Evolutionary conservation across 2,888 invertebrate species (phyloP).

Genomic region (Cerceris ruficornis): DNA sequence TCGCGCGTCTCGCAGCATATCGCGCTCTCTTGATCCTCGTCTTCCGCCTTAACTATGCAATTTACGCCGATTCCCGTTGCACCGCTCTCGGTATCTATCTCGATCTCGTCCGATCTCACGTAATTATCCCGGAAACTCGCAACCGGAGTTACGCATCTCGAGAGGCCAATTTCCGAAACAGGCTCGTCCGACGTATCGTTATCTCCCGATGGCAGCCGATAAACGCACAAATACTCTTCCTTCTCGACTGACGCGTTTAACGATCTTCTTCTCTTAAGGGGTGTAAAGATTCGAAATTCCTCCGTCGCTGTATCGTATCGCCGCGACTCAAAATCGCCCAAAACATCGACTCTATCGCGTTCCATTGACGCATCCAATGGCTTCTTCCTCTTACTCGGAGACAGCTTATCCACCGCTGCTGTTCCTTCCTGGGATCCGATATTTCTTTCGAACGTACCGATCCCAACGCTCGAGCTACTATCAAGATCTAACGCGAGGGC

Average conservation of each 20-base stretch:
- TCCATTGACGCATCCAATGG: constrained; percentile 34
- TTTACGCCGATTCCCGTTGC: background rate
- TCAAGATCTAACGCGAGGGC: constrained; percentile 9
- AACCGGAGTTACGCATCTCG: constrained; percentile 59
- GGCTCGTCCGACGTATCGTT: constrained; percentile 17
- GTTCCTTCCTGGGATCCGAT: background rate
- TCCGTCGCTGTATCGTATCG: constrained; percentile 59
- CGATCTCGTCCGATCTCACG: background rate
- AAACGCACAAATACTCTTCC: constrained; percentile 13
- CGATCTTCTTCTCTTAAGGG: constrained; percentile 72
- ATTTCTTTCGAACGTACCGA: background rate
- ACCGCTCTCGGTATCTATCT: no score
- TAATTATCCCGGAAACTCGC: constrained; percentile 2
- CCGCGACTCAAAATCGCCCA: constrained; percentile 32
- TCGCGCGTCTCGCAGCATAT: background rate
- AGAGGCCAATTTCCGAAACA: constrained; percentile 19
- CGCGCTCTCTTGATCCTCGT: background rate
- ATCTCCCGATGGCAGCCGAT: constrained; percentile 17
- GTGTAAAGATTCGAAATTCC: constrained; percentile 76
- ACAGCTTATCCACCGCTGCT: constrained; percentile 5
- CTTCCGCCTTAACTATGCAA: background rate
- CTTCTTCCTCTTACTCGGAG: constrained; percentile 66
- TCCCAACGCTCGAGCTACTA: background rate
- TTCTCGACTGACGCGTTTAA: background rate
- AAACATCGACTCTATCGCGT: background rate